Evolutionary conservation across 30 jellyfish, hydroid and myxozoan species (phyloP).

Genomic region (Sanderia malayensis): DNA sequence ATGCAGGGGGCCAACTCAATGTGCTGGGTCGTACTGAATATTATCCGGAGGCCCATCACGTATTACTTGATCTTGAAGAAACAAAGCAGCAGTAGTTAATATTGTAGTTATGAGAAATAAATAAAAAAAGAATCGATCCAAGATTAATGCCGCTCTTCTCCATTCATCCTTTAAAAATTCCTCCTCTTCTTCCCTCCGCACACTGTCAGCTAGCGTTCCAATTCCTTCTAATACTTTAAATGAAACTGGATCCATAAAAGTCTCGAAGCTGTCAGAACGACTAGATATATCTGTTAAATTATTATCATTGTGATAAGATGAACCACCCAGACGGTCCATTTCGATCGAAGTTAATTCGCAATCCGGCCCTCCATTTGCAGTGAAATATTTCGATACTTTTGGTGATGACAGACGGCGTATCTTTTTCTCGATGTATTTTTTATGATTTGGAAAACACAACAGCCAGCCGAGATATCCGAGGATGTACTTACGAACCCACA

Average conservation of each 20-base stretch:
- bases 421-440: conserved; percentile 30
- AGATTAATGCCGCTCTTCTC: conserved; percentile 67
- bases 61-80: conserved; percentile 66
- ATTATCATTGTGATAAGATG: conserved; percentile 48
- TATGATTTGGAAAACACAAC: conserved; percentile 50
- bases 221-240: conserved; percentile 68
- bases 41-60: conserved; percentile 69
- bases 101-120: conserved; percentile 54
- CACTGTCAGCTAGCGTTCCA: conserved; percentile 78
- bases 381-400: conserved; percentile 23
- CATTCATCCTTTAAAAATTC: conserved; percentile 71
- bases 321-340: conserved; percentile 50
- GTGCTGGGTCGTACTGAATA: conserved; percentile 4
- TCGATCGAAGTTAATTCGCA: conserved; percentile 37
- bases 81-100: conserved; percentile 64
- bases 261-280: conserved; percentile 65
- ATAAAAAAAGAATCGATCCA: conserved; percentile 69
- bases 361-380: conserved; percentile 64
- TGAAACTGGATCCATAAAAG: conserved; percentile 72
- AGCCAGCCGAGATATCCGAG: conserved; percentile 68
- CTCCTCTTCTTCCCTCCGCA: conserved; percentile 72
- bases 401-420: conserved; percentile 38
- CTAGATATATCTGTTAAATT: conserved; percentile 39
- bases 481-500: conserved; percentile 66
- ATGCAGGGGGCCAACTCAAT: too few relatives aligned